These are phyloP conservation scores for Burhinus oedicnemus DNA, from an alignment of 2,113 vertebrate genomes.

Conservation along the genomic window DNA sequence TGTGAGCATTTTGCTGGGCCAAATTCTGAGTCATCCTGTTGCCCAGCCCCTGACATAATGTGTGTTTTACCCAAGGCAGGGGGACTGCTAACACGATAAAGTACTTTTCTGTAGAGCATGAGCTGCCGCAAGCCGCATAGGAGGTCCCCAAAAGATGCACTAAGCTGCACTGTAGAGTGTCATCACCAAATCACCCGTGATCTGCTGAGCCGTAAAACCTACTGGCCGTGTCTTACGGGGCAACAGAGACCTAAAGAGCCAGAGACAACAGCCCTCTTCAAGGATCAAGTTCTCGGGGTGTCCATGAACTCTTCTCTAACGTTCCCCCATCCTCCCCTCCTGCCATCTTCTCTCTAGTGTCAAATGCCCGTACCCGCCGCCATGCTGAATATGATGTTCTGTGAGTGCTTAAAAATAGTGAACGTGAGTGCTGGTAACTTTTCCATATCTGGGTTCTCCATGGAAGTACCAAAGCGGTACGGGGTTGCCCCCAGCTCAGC, in stretches of 20 bases:
- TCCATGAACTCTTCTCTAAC: not conserved
- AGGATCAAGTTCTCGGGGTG: not conserved
- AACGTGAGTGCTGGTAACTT: not conserved
- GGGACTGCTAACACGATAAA: not conserved
- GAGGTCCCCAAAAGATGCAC: not conserved
- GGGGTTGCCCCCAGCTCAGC: not conserved
- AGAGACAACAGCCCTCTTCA: not conserved
- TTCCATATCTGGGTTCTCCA: not conserved
- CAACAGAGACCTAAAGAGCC: not conserved
- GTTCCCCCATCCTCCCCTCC: not conserved
- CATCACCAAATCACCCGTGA: not conserved
- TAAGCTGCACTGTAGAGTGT: not conserved
- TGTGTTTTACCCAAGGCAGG: not conserved
- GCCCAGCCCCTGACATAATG: not conserved
- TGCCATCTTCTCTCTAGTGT: not conserved
- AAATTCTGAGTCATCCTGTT: not conserved
- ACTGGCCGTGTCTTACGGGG: not conserved
- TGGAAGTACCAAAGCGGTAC: not conserved
- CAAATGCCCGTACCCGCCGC: not conserved
- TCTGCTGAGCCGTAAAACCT: not conserved
- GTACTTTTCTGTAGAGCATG: not conserved
- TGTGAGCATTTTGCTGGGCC: not conserved
- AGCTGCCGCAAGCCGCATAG: rapidly evolving
- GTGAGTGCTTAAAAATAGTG: not conserved
- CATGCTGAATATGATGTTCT: not conserved